Percentiles rank a stretch among this genome's conserved stretches.
Conservation (phyloP, 2,797 vertebrate genomes). For the Pangasius mekongensis region DNA sequence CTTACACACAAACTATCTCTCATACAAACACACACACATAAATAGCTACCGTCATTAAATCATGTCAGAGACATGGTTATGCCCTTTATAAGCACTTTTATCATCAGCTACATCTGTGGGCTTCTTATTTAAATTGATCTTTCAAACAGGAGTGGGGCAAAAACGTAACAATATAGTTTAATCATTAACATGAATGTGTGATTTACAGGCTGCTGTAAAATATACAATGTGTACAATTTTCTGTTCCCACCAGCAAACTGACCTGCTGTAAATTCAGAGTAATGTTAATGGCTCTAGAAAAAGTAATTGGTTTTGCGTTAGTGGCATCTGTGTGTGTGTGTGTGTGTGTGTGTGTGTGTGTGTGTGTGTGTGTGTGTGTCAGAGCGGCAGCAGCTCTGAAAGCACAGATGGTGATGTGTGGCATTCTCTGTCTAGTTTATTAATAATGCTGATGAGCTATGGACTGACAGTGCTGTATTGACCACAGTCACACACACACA, state of each 20-base stretch:
- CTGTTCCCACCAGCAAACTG: conserved; percentile 9
- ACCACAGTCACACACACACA: conserved; percentile 3
- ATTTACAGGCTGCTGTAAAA: conserved; percentile 73
- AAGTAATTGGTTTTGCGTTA: not conserved
- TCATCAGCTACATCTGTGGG: not conserved
- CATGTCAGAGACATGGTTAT: not conserved
- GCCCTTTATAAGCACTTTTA: conserved; percentile 22
- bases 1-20: not conserved
- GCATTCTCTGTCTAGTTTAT: conserved; percentile 46
- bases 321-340: not conserved
- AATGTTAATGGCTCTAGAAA: conserved; percentile 17
- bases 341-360: conserved; percentile 33
- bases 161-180: conserved; percentile 50
- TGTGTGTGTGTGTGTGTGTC: conserved; percentile 38
- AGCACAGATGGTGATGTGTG: conserved; percentile 44
- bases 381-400: conserved; percentile 20
- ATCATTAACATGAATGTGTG: conserved; percentile 72
- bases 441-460: conserved; percentile 50
- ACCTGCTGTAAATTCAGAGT: conserved; percentile 14
- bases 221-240: conserved; percentile 56
- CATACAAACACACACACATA: conserved; percentile 31
- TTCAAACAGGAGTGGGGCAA: not conserved
- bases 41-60: conserved; percentile 10
- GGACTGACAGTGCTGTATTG: conserved; percentile 35
- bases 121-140: conserved; percentile 23